These are phyloP conservation scores for Nemurella pictetii DNA, from an alignment of 2,888 invertebrate species.

Conservation along the genomic window DNA sequence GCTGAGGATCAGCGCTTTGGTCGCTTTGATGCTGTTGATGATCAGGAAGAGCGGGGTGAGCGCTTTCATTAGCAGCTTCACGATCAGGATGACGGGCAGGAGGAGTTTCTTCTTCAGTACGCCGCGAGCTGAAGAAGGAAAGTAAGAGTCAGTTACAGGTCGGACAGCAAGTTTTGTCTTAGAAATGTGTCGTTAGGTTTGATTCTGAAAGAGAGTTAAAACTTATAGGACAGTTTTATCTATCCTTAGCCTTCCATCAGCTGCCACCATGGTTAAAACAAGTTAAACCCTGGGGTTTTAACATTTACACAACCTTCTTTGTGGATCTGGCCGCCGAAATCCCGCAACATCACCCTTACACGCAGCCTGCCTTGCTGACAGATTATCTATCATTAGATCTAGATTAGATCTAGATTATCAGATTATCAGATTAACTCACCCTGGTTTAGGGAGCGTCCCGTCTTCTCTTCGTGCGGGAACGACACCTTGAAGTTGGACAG, in stretches of 20 bases:
- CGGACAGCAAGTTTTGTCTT: no score
- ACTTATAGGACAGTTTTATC: no score
- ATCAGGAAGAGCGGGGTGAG: constrained; percentile 80
- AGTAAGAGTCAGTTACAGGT: background rate
- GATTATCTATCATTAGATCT: no score
- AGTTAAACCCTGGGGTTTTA: no score
- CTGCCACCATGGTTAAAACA: no score
- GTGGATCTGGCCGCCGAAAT: background rate
- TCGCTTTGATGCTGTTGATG: constrained; percentile 77
- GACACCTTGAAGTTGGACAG: constrained; percentile 53
- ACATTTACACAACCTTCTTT: no score
- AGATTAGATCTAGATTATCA: background rate
- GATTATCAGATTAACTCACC: no score
- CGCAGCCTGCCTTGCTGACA: no score
- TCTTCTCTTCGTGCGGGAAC: constrained; percentile 46
- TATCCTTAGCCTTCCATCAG: no score
- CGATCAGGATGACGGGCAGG: constrained; percentile 73
- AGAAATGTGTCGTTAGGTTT: no score
- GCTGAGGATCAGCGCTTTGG: constrained; percentile 81
- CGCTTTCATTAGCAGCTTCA: constrained; percentile 83
- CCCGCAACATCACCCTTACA: background rate
- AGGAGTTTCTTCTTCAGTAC: constrained; percentile 82
- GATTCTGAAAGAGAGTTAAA: no score
- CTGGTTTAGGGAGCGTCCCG: constrained; percentile 49
- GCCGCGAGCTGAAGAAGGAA: constrained; percentile 66